Evolutionary conservation across 2,797 vertebrate genomes (phyloP), one percentile per base, ranked within the genome.

Genomic region (Helostoma temminkii): DNA sequence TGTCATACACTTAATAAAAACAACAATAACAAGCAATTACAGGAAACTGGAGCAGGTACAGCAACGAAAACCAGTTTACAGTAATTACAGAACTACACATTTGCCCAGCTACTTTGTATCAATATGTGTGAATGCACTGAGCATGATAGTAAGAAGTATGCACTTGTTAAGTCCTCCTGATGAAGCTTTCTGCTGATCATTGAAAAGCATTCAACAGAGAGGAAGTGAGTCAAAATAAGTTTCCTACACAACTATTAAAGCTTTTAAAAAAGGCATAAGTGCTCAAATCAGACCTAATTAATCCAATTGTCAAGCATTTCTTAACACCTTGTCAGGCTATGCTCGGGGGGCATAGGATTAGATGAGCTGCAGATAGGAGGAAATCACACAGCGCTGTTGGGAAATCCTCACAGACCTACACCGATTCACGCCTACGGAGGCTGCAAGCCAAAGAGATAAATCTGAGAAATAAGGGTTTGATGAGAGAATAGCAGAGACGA

Each of bases 231-330:
- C 45, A 24, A 87, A n/a, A 71, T 66, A 68, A 46, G 41, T 49
- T 41, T 59, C 61, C 49, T 18, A 57, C 16, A 48, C 59, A 16
- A 55, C n/a, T 45, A 47, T 66, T 66, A 73, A 63, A 56, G 39
- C 50, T 62, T 78, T 71, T 49, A 56, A 46, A 64, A 81, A 78
- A 80, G 59, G 41, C n/a, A 15, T 65, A 75, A 74, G 49, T 39
- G 49, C 71, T 66, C 43, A 81, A 86, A 88, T 74, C 32, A 37
- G 32, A 16, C 49, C 58, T 84, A 87, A 89, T 90, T 87, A 82
- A 88, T 81, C 66, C 49, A 26, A 80, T 80, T 82, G 81, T 83
- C 45, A 62, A 71, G 41, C 59, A 25, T 66, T 66, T 83, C 71
- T 82, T 57, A 74, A 70, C 77, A 68, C 22, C 34, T 69, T 75